These are phyloP conservation scores for Loris lydekkerianus DNA, from an alignment of 2,797 vertebrate species.

Conservation along the genomic window DNA sequence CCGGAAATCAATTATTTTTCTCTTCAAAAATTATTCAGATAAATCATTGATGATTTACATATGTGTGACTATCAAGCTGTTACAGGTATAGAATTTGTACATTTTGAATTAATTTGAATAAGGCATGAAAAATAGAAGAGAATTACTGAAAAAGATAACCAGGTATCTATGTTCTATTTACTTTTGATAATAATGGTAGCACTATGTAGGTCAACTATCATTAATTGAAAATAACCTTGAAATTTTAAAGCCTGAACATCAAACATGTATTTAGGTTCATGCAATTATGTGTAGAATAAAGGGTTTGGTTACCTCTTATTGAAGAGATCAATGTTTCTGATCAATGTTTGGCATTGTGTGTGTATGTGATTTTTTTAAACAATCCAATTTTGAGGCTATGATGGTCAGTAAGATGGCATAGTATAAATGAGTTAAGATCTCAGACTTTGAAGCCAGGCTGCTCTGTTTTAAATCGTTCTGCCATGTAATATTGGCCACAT, in stretches of 20 bases:
- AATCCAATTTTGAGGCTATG: background rate
- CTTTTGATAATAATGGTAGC: background rate
- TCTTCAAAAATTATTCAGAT: background rate
- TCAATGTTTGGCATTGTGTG: background rate
- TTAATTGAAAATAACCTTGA: background rate
- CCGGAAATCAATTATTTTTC: slow-evolving; percentile 22
- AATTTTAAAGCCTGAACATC: background rate
- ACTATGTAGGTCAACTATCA: background rate
- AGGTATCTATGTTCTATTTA: background rate
- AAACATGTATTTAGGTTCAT: background rate
- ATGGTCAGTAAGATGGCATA: background rate
- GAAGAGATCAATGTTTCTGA: background rate
- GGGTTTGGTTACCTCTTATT: background rate
- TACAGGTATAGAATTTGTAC: background rate
- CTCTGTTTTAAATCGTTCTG: background rate
- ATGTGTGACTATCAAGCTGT: background rate
- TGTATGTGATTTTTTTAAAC: background rate
- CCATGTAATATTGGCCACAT: background rate
- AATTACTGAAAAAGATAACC: background rate
- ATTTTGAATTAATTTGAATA: slow-evolving; percentile 7
- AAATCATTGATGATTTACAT: slow-evolving; percentile 36
- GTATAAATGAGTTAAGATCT: background rate
- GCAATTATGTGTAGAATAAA: background rate
- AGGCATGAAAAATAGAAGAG: background rate
- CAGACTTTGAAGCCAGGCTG: background rate